phyloP scores from a whole-genome alignment of 1,140 invertebrate genomes.

The Mylabris phalerata region DNA sequence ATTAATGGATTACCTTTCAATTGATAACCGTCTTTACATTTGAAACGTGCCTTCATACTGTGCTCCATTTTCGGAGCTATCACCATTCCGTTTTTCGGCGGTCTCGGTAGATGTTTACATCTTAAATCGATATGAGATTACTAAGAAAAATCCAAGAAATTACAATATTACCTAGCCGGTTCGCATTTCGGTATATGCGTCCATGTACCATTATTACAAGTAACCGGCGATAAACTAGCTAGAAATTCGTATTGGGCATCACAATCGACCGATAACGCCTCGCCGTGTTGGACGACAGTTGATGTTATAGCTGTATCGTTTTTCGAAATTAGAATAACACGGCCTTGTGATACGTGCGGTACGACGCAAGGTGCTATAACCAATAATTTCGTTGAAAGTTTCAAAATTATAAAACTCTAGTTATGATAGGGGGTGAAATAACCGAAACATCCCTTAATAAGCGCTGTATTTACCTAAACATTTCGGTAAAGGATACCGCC shows the following conservation, averaged over 20 bases:
- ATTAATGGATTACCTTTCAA: slow-evolving; percentile 65
- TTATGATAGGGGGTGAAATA: no score
- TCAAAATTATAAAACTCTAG: background rate
- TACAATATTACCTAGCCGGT: slow-evolving; percentile 29
- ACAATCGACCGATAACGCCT: slow-evolving; percentile 77
- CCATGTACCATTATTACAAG: slow-evolving; percentile 95
- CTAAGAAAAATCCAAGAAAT: no score
- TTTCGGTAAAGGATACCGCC: slow-evolving; percentile 85
- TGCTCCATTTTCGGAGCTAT: slow-evolving; percentile 94
- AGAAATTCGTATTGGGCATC: slow-evolving; percentile 82
- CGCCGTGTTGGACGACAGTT: slow-evolving; percentile 75
- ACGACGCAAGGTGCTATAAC: slow-evolving; percentile 78
- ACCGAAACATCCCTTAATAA: no score
- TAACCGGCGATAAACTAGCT: slow-evolving; percentile 63
- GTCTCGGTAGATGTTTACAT: slow-evolving; percentile 82
- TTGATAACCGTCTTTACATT: slow-evolving; percentile 86
- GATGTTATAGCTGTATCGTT: slow-evolving; percentile 51
- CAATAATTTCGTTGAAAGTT: background rate
- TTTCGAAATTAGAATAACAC: slow-evolving; percentile 54
- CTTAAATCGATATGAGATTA: slow-evolving; percentile 30
- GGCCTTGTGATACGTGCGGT: slow-evolving; percentile 78
- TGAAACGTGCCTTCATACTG: slow-evolving; percentile 84
- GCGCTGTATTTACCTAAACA: slow-evolving; percentile 53
- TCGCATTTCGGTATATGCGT: slow-evolving; percentile 69
- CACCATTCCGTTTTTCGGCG: slow-evolving; percentile 87